Percentiles rank a stretch among this genome's conserved stretches.
These are phyloP conservation scores for Vulpes ferrilata DNA, from an alignment of 2,113 vertebrate genomes.

Conservation along the genomic window DNA sequence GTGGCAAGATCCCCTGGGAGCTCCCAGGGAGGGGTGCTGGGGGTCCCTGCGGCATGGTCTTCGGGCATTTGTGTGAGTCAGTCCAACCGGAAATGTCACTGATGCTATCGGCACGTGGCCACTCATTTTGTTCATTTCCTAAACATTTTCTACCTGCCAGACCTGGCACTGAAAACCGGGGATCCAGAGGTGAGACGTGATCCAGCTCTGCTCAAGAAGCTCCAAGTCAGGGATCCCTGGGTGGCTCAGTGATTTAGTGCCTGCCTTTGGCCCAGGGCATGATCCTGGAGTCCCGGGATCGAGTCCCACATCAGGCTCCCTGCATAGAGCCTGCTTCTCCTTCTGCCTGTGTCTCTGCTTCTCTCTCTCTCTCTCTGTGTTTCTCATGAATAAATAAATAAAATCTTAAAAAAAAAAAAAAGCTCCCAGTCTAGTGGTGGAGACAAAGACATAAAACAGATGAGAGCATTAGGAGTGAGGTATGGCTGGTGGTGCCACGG, in stretches of 20 bases:
- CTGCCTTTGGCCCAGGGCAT: no score
- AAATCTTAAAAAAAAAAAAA: not conserved
- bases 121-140: not conserved
- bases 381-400: no score
- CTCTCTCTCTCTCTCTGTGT: no score
- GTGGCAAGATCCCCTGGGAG: not conserved
- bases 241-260: no score
- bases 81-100: not conserved
- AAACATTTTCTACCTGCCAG: not conserved
- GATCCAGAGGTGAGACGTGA: not conserved
- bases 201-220: not conserved
- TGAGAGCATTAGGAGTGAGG: not conserved
- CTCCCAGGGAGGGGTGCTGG: fast-evolving
- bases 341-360: no score
- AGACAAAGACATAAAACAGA: not conserved
- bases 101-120: fast-evolving
- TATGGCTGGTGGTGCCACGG: not conserved
- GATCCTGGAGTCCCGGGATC: no score
- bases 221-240: not conserved
- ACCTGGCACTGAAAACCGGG: not conserved
- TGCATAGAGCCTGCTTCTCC: no score
- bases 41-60: not conserved
- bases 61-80: not conserved
- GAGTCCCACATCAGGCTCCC: no score
- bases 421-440: not conserved